Percentiles rank a stretch among this genome's conserved stretches.
phyloP scores from a whole-genome alignment of 2,797 vertebrate genomes.

The Lacerta viridis region DNA sequence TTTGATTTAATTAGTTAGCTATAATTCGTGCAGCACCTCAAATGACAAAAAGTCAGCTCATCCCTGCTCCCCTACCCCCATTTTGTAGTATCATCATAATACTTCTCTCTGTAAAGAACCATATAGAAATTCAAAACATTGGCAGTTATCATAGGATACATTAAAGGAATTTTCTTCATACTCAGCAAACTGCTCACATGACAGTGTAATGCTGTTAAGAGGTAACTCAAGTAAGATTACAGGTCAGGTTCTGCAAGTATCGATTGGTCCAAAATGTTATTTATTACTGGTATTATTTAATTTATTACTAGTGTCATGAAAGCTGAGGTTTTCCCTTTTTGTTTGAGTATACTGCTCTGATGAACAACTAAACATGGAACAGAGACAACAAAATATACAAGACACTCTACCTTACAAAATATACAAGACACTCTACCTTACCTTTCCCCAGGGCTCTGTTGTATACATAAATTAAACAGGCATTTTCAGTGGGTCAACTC shows the following conservation, averaged over 20 bases:
- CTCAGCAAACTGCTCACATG: neutral
- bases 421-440: neutral
- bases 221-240: neutral
- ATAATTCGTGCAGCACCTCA: neutral
- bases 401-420: neutral
- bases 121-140: slow-evolving; percentile 11
- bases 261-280: neutral
- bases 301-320: neutral
- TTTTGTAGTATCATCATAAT: neutral
- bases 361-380: neutral
- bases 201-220: neutral
- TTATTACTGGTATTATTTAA: neutral
- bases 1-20: slow-evolving; percentile 17
- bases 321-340: neutral
- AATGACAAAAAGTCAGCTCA: neutral
- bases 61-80: neutral
- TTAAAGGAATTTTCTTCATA: neutral
- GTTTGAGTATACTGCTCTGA: neutral
- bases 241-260: neutral
- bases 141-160: neutral
- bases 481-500: slow-evolving; percentile 28
- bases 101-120: neutral
- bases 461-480: slow-evolving; percentile 32
- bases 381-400: neutral
- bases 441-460: neutral